phyloP scores from a whole-genome alignment of 2,113 vertebrate species.

The Hyperoodon ampullatus region DNA sequence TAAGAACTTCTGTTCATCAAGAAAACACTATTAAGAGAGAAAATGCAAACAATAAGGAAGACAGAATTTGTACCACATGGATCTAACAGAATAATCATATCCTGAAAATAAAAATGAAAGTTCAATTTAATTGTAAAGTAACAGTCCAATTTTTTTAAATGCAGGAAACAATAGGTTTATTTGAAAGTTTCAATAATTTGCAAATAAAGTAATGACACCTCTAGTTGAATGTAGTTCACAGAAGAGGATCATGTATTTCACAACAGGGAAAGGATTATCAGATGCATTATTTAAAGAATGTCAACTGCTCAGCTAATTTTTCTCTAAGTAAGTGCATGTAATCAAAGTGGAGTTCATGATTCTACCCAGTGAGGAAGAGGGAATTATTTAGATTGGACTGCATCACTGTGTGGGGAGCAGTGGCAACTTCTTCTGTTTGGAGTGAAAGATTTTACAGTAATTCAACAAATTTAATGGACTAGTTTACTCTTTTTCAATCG shows the following conservation, averaged over 20 bases:
- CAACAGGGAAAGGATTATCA: neutral
- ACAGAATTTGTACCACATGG: neutral
- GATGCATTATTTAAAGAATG: neutral
- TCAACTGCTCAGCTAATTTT: neutral
- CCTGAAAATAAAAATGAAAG: neutral
- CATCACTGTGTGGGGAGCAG: neutral
- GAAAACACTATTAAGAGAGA: neutral
- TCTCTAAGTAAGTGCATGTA: neutral
- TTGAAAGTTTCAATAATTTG: neutral
- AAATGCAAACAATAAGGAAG: neutral
- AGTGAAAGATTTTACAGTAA: constrained; percentile 69
- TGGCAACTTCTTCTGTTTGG: constrained; percentile 49
- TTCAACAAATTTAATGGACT: constrained; percentile 75
- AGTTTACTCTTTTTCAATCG: constrained; percentile 77
- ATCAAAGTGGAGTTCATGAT: constrained; percentile 55
- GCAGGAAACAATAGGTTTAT: neutral
- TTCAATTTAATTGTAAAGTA: constrained; percentile 9
- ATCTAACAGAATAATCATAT: neutral
- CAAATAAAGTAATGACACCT: neutral
- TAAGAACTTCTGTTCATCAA: neutral
- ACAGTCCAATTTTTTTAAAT: neutral
- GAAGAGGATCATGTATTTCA: neutral
- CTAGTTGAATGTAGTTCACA: neutral
- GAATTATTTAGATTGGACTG: constrained; percentile 32
- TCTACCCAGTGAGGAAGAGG: constrained; percentile 34